A percentile compares a stretch with the other conserved stretches of the same genome.
Evolutionary conservation across 2,113 vertebrate genomes (phyloP).

Genomic region (Fulica atra): DNA sequence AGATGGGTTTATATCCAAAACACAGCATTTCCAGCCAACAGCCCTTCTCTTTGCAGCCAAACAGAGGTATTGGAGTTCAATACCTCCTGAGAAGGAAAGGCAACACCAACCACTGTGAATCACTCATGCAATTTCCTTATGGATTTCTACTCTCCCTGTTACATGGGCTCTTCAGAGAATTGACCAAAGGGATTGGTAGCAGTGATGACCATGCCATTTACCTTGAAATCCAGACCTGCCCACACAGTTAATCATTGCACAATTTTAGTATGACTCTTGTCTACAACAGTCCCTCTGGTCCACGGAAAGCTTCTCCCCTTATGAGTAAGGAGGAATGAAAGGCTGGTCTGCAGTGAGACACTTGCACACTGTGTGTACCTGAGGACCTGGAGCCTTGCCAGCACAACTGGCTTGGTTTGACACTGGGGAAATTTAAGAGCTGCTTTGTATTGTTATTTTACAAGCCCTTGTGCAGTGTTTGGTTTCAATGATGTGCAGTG

Average conservation of each 20-base stretch:
- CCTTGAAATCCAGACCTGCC: not conserved
- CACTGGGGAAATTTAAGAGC: slow-evolving; percentile 23
- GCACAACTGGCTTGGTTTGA: not conserved
- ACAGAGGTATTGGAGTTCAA: not conserved
- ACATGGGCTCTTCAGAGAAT: not conserved
- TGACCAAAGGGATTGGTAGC: not conserved
- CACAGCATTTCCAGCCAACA: not conserved
- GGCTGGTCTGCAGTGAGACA: not conserved
- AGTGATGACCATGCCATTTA: not conserved
- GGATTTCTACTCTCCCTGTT: not conserved
- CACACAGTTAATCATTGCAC: not conserved
- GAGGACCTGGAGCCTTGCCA: slow-evolving; percentile 1
- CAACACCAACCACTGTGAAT: not conserved
- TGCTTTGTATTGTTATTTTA: slow-evolving; percentile 46
- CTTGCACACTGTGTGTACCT: not conserved
- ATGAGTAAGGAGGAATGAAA: not conserved
- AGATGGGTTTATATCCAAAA: not conserved
- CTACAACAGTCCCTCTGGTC: not conserved
- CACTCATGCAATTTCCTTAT: not conserved
- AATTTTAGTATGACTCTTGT: not conserved
- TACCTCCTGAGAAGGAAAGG: not conserved
- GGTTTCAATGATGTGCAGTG: slow-evolving; percentile 54
- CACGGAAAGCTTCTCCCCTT: not conserved
- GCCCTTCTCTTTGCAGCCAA: not conserved
- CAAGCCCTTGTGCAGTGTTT: slow-evolving; percentile 39